These are phyloP conservation scores for Bilobella aurantiaca DNA, from an alignment of 1,140 invertebrate genomes.

Conservation along the genomic window DNA sequence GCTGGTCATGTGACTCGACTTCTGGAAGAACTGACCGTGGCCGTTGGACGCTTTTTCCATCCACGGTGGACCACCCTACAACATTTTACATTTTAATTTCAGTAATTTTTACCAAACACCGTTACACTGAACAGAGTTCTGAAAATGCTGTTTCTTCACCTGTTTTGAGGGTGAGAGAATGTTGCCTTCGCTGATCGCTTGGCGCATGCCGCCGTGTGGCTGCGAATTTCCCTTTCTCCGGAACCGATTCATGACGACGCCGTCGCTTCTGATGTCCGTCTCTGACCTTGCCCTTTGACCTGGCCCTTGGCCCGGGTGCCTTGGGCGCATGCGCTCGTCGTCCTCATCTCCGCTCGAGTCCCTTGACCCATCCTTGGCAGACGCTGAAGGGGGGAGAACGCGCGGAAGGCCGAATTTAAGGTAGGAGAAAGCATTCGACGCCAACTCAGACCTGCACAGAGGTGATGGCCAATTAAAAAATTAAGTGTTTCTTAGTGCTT, in stretches of 20 bases:
- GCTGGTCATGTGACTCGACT: neutral
- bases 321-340: too few relatives aligned
- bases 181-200: neutral
- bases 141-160: neutral
- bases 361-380: constrained; percentile 51
- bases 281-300: constrained; percentile 25
- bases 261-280: constrained; percentile 26
- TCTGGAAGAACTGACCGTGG: neutral
- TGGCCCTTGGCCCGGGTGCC: constrained; percentile 41
- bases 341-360: neutral
- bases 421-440: constrained; percentile 57
- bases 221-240: neutral
- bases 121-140: neutral
- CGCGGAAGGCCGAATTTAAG: constrained; percentile 83
- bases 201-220: neutral
- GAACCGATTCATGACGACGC: constrained; percentile 25
- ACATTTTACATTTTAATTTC: neutral
- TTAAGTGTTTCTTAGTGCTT: too few relatives aligned
- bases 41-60: neutral
- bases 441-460: too few relatives aligned
- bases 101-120: neutral
- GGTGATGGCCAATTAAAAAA: too few relatives aligned
- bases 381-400: constrained; percentile 64
- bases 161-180: neutral
- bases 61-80: neutral